phyloP scores from a whole-genome alignment of 2,888 invertebrate species.

The Diloba caeruleocephala region DNA sequence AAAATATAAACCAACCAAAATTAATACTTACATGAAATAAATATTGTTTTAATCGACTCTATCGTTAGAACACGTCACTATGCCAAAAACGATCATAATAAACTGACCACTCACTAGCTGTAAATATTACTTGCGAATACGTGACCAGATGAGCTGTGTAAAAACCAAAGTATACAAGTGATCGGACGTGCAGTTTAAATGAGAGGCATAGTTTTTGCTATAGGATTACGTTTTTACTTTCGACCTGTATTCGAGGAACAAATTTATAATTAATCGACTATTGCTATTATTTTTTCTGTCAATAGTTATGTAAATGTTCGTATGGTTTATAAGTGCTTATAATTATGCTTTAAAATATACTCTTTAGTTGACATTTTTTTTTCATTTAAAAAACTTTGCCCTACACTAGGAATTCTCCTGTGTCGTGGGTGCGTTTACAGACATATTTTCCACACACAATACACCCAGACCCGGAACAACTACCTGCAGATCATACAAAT shows the following conservation, averaged over 20 bases:
- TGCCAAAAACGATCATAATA: constrained; percentile 4
- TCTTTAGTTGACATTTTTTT: too few species aligned
- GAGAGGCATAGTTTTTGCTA: not conserved
- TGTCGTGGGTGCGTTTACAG: too few species aligned
- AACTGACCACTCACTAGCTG: constrained; percentile 9
- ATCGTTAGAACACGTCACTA: constrained; percentile 26
- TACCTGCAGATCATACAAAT: too few species aligned
- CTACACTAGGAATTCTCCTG: too few species aligned
- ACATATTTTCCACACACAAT: too few species aligned
- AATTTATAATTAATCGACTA: not conserved
- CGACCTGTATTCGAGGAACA: not conserved
- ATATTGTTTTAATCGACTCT: not conserved
- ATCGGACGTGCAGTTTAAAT: not conserved
- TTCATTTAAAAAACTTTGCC: too few species aligned
- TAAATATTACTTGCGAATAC: not conserved
- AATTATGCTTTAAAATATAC: too few species aligned
- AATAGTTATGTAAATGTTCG: too few species aligned
- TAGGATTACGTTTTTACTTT: not conserved
- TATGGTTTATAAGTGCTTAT: too few species aligned
- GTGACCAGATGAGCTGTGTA: not conserved
- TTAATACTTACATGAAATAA: too few species aligned
- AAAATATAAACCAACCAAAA: too few species aligned
- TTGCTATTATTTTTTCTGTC: not conserved
- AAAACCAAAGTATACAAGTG: not conserved
- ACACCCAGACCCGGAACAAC: too few species aligned